These are phyloP conservation scores for Leptodactylus fallax DNA, from an alignment of 2,797 vertebrate genomes.

Conservation along the genomic window DNA sequence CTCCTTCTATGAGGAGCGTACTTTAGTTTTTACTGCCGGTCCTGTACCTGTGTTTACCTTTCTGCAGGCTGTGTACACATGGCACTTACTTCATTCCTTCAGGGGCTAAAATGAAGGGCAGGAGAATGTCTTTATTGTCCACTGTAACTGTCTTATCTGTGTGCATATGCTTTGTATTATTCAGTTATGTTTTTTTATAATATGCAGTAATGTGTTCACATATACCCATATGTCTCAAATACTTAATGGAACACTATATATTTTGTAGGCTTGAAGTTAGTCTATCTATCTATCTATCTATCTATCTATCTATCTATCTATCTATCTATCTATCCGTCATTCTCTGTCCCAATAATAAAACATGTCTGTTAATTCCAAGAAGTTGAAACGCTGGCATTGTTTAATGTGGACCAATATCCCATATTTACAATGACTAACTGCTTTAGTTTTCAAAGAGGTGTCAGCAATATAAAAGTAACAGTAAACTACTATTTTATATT, in stretches of 20 bases:
- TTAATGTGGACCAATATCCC: not conserved
- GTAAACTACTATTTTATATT: too few species aligned
- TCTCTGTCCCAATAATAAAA: too few species aligned
- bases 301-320: not conserved
- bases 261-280: not conserved
- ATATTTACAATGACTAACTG: not conserved
- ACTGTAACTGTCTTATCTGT: not conserved
- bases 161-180: not conserved
- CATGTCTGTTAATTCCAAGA: too few species aligned
- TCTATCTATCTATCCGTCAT: too few species aligned
- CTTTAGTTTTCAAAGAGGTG: not conserved
- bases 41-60: slow-evolving; percentile 29
- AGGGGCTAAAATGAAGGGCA: slow-evolving; percentile 9
- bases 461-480: too few species aligned
- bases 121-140: not conserved
- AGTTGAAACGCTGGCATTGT: too few species aligned
- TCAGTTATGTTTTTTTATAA: too few species aligned
- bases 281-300: not conserved
- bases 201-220: not conserved
- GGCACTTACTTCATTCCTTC: slow-evolving; percentile 33
- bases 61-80: slow-evolving; percentile 51
- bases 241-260: not conserved
- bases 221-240: not conserved
- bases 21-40: not conserved
- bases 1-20: not conserved